Conservation (phyloP, 2,888 invertebrate genomes). For the Dascillus cervinus region DNA sequence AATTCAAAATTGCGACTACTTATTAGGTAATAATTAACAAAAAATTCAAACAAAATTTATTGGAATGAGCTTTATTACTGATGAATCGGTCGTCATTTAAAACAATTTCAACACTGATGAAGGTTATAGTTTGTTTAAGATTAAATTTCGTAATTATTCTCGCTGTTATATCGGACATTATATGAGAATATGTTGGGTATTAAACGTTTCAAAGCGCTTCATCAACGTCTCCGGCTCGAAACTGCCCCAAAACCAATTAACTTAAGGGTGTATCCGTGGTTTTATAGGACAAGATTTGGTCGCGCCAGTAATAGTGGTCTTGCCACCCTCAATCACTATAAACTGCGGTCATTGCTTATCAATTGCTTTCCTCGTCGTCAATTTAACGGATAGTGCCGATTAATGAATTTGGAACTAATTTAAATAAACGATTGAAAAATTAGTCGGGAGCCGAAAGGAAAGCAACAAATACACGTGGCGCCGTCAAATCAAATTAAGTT, state of each 20-base stretch:
- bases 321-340: conserved; percentile 7
- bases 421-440: too few relatives aligned
- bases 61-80: too few relatives aligned
- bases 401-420: too few relatives aligned
- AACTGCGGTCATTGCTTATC: conserved; percentile 7
- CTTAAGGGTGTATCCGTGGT: conserved; percentile 9
- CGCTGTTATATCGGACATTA: too few relatives aligned
- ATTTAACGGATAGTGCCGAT: conserved; percentile 7
- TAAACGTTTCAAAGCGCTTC: conserved; percentile 1
- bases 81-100: too few relatives aligned
- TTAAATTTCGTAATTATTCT: too few relatives aligned
- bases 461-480: conserved; percentile 22
- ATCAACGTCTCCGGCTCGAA: conserved; percentile 2
- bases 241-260: conserved; percentile 13
- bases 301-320: conserved; percentile 3
- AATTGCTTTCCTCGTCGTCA: conserved; percentile 5
- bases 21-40: too few relatives aligned
- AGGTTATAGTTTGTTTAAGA: too few relatives aligned
- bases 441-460: too few relatives aligned
- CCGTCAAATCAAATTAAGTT: conserved; percentile 24
- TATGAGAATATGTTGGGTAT: conserved; percentile 3
- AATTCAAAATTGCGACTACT: too few relatives aligned
- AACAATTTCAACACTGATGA: too few relatives aligned
- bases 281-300: conserved; percentile 1
- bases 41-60: too few relatives aligned